Base-by-base conservation (phyloP, 2,888 invertebrate species). In the Shargacucullia verbasci region DNA sequence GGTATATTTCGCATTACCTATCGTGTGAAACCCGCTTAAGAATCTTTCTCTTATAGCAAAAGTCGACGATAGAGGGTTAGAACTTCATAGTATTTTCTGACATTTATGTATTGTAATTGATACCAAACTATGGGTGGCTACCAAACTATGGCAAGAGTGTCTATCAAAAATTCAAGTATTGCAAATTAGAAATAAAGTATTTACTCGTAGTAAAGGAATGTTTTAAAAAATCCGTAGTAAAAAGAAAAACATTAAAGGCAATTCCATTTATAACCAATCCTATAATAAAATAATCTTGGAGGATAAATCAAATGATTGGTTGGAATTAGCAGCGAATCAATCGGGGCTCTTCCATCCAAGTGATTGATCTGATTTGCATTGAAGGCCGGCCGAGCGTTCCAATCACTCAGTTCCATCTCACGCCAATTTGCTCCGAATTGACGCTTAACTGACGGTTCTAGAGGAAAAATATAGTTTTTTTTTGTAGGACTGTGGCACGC, bases 361-460 rank as follows among this genome's bases (percentile, higher is more conserved):
- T 54, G 61, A 66, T 61, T 59, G 53, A 39, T 45, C 34, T 58
- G 49, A 58, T 73, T 58, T 39, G 56, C 34, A 33, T 49, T 35
- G 35, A 12, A 20, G 46, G 15, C 12, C 45, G 34, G 29, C 25
- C 29, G 29, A 38, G 67, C 14, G 27, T 34, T 20, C 12, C 33
- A 38, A 39, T 43, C 55, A 33, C 53, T 40, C n/a, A 47, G 38
- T 39, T 39, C 43, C 45, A 31, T 66, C 40, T 58, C 47, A 44
- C 58, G 66, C 55, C 58, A 56, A 70, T 60, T 63, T 14, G 13
- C 13, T 1, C 29, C 6, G 13, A 29, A 29, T 29, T 29, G 29
- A 41, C 27, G 41, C 0, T 13, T 39, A 39, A 1, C 25, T 40
- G 27, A 12, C 25, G n/a, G 2, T 12, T 3, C 5, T n/a, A 6